A percentile compares a stretch with the other conserved stretches of the same genome.
These are phyloP conservation scores for Trochalopteron elliotii DNA, from an alignment of 2,113 vertebrate genomes.

Conservation along the genomic window DNA sequence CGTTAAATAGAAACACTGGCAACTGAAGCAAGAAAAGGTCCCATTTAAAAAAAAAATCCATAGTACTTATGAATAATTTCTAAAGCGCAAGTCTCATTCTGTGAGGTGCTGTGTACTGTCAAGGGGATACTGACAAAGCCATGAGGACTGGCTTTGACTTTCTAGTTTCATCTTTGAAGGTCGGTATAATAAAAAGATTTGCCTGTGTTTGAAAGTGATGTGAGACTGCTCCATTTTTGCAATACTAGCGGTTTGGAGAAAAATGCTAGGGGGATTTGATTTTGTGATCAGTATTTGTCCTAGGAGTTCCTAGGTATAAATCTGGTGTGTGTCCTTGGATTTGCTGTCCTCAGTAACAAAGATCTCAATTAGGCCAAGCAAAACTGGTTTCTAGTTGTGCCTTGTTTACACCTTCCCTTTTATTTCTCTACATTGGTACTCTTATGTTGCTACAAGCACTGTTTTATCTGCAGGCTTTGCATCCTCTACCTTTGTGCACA, in stretches of 20 bases:
- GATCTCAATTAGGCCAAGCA: not conserved
- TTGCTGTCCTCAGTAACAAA: not conserved
- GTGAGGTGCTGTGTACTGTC: not conserved
- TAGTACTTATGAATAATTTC: slow-evolving; percentile 45
- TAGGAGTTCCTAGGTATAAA: not conserved
- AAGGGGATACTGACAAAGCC: not conserved
- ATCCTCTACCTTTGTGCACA: not conserved
- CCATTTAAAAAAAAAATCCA: slow-evolving; percentile 19
- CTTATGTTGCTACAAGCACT: not conserved
- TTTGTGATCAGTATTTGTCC: not conserved
- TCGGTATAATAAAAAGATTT: not conserved
- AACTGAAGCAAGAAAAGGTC: slow-evolving; percentile 11
- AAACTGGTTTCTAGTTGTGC: not conserved
- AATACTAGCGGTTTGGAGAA: not conserved
- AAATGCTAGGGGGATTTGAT: not conserved
- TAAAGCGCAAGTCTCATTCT: not conserved
- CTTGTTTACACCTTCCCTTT: not conserved
- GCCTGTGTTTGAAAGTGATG: not conserved
- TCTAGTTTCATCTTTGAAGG: not conserved
- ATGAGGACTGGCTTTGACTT: not conserved
- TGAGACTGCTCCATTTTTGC: not conserved
- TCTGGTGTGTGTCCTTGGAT: not conserved
- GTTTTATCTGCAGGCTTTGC: not conserved
- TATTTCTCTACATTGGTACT: not conserved
- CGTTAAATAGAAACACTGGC: not conserved